Percentiles rank a stretch among this genome's conserved stretches.
Conservation (phyloP, 2,113 vertebrate genomes). For the Telmatochromis sp. region DNA sequence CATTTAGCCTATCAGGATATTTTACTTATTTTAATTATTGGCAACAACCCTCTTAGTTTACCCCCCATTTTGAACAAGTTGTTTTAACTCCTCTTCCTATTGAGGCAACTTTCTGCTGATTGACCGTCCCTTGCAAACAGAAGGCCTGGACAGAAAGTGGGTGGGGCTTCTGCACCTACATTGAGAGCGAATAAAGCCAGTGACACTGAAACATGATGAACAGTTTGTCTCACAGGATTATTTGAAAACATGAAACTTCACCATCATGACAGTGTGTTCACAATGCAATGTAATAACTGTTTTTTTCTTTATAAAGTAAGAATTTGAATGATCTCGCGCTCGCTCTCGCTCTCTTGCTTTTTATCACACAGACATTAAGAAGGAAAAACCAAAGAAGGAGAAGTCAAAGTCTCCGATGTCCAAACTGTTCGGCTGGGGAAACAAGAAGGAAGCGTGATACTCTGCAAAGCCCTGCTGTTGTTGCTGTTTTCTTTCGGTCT, state of each 20-base stretch:
- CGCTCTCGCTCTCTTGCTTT: not conserved
- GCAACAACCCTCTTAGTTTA: not conserved
- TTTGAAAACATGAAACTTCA: not conserved
- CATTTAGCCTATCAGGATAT: not conserved
- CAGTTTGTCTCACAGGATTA: not conserved
- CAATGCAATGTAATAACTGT: not conserved
- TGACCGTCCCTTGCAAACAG: not conserved
- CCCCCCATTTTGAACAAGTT: not conserved
- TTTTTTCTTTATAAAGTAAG: not conserved
- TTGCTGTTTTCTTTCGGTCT: not conserved
- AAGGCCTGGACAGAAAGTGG: not conserved
- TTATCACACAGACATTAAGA: constrained; percentile 58
- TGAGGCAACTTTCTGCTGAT: not conserved
- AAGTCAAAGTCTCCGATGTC: constrained; percentile 35
- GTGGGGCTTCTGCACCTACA: not conserved
- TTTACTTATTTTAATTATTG: not conserved
- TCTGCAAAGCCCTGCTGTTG: not conserved
- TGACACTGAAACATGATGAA: not conserved
- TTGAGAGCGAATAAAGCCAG: no score
- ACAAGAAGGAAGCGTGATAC: constrained; percentile 50
- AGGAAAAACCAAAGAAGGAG: constrained; percentile 12
- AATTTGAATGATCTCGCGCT: not conserved
- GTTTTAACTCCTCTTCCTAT: not conserved
- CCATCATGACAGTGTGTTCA: not conserved
- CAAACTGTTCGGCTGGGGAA: constrained; percentile 55